Percentiles rank a stretch among this genome's conserved stretches.
phyloP scores from a whole-genome alignment of 2,797 vertebrate species.

The Enteromius thamalakanensis region DNA sequence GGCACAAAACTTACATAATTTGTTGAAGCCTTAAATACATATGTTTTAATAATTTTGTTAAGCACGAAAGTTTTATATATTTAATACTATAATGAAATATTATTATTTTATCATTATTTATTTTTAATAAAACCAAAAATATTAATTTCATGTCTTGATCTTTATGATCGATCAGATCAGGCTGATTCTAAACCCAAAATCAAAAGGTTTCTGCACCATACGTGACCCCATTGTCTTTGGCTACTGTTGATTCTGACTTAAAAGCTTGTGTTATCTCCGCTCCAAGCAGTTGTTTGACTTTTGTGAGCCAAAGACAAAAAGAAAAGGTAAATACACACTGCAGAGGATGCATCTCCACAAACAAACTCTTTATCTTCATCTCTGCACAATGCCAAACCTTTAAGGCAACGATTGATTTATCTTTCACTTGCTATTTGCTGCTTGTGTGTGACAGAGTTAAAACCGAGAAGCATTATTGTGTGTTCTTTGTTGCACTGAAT shows the following conservation, averaged over 20 bases:
- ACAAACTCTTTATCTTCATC: conserved; percentile 37
- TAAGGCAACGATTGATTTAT: conserved; percentile 9
- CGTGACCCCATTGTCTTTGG: conserved; percentile 37
- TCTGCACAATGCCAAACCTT: conserved; percentile 25
- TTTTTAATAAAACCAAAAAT: neutral
- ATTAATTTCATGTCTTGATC: neutral
- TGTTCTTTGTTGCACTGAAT: neutral
- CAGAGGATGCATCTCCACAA: conserved; percentile 32
- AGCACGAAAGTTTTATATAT: no score
- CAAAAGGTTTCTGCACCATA: neutral
- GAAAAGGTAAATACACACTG: neutral
- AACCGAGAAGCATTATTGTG: neutral
- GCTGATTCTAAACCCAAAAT: neutral
- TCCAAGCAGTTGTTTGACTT: neutral
- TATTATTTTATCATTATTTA: no score
- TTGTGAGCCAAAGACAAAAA: neutral
- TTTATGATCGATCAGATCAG: neutral
- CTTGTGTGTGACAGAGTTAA: neutral
- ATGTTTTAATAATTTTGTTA: no score
- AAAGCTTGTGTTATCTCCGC: conserved; percentile 39
- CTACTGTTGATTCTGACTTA: conserved; percentile 37
- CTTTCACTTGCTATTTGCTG: neutral
- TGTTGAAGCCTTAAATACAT: no score
- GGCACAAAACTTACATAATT: no score
- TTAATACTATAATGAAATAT: no score